Percentiles rank a stretch among this genome's conserved stretches.
Conservation (phyloP, 2,797 vertebrate genomes). For the Craterocephalus amniculus region DNA sequence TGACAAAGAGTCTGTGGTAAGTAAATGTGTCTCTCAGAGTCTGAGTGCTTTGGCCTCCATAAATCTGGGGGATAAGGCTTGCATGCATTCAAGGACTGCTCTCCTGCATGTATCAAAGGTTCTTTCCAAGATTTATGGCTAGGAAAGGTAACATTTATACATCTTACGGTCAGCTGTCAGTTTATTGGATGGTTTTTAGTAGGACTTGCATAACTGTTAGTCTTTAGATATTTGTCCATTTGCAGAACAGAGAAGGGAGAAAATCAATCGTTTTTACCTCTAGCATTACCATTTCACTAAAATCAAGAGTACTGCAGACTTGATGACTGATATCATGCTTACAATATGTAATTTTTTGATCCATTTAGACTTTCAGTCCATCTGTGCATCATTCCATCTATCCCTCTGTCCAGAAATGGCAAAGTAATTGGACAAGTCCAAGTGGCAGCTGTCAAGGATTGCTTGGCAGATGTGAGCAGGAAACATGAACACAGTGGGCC, state of each 20-base stretch:
- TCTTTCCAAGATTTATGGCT: slow-evolving; percentile 56
- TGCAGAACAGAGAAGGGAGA: background rate
- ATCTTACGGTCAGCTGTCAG: slow-evolving; percentile 13
- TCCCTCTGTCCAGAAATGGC: slow-evolving; percentile 45
- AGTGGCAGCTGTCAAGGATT: slow-evolving; percentile 76
- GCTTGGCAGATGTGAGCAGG: slow-evolving; percentile 79
- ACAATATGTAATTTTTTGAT: slow-evolving; percentile 41
- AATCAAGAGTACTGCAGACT: background rate
- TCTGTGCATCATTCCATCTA: slow-evolving; percentile 55
- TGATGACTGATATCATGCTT: slow-evolving; percentile 16
- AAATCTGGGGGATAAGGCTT: slow-evolving; percentile 64
- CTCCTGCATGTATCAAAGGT: slow-evolving; percentile 26
- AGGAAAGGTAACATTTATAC: slow-evolving; percentile 36
- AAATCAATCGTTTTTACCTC: background rate
- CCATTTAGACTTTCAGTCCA: slow-evolving; percentile 46
- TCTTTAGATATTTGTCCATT: slow-evolving; percentile 14
- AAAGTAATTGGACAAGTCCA: slow-evolving; percentile 72
- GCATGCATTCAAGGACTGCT: slow-evolving; percentile 35
- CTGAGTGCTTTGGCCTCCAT: slow-evolving; percentile 65
- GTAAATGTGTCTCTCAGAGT: slow-evolving; percentile 72
- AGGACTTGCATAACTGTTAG: slow-evolving; percentile 2
- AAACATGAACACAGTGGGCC: slow-evolving; percentile 68
- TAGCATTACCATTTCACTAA: slow-evolving; percentile 22
- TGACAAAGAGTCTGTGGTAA: slow-evolving; percentile 64
- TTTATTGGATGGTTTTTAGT: slow-evolving; percentile 19